Conservation (phyloP, 1,140 invertebrate genomes). For the Temnothorax longispinosus region DNA sequence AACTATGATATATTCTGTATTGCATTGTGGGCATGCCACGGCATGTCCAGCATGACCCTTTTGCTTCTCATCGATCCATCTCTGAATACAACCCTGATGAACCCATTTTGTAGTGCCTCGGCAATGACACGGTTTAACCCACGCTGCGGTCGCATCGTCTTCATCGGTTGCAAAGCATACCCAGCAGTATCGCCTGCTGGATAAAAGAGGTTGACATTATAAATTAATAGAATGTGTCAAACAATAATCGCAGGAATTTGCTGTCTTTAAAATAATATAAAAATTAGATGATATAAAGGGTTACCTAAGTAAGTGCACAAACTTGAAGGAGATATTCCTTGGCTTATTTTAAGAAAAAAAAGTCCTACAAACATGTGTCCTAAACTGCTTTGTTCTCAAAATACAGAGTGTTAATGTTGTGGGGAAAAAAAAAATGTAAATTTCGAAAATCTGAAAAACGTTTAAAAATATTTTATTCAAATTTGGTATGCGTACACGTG, state of each 20-base stretch:
- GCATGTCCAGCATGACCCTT: constrained; percentile 94
- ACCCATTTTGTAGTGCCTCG: constrained; percentile 99
- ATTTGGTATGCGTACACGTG: no score
- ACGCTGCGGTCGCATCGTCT: constrained; percentile 94
- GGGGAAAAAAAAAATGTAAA: no score
- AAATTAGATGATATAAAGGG: no score
- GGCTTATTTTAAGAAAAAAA: no score
- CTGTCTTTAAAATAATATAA: neutral
- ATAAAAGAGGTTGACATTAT: constrained; percentile 26
- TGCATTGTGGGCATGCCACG: constrained; percentile 97
- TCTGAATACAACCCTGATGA: constrained; percentile 97
- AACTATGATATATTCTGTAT: constrained; percentile 97
- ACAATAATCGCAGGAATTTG: neutral
- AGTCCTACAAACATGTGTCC: no score
- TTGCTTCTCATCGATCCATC: constrained; percentile 99
- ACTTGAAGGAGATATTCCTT: no score
- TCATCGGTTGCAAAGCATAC: constrained; percentile 99
- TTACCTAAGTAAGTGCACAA: no score
- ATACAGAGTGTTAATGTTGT: no score
- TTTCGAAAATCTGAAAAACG: no score
- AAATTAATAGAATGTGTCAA: constrained; percentile 27
- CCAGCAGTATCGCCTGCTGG: constrained; percentile 90
- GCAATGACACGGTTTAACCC: constrained; percentile 98
- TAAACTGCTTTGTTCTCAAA: no score
- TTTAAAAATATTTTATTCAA: no score